phyloP scores from a whole-genome alignment of 1,140 invertebrate genomes.

The Sycophila sp. region DNA sequence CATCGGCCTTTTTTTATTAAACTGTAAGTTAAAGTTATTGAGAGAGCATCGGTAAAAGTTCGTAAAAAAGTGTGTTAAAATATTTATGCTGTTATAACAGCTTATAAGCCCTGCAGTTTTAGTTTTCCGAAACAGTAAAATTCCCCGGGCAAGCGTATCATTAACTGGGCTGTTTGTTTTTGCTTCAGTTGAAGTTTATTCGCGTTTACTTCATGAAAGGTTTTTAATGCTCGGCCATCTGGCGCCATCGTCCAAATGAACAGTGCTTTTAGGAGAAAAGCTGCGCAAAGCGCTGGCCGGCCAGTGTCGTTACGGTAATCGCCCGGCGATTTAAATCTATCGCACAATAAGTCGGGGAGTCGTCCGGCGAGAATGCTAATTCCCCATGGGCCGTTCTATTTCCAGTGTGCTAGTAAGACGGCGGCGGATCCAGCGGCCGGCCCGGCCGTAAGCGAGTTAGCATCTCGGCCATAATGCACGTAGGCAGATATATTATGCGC shows the following conservation, averaged over 20 bases:
- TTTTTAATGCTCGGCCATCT: background rate
- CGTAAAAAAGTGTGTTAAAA: background rate
- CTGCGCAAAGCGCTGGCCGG: too few relatives aligned
- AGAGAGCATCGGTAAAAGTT: background rate
- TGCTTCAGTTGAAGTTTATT: background rate
- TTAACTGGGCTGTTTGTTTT: background rate
- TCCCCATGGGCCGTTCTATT: background rate
- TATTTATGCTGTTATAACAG: background rate
- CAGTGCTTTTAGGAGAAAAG: too few relatives aligned
- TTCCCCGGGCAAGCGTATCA: background rate
- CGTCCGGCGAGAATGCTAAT: background rate
- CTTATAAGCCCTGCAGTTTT: background rate
- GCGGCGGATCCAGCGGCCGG: background rate
- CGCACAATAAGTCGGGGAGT: background rate
- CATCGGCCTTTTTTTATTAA: too few relatives aligned
- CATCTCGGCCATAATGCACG: background rate
- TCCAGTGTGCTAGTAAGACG: background rate
- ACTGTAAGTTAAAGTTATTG: too few relatives aligned
- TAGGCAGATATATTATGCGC: constrained; percentile 41
- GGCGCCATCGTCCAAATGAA: background rate
- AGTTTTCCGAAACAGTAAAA: constrained; percentile 2
- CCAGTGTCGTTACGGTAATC: too few relatives aligned
- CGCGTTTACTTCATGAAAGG: background rate
- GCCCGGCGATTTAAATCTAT: background rate
- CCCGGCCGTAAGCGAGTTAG: too few relatives aligned